phyloP scores from a whole-genome alignment of 1,140 invertebrate species.

The Lithobius niger region DNA sequence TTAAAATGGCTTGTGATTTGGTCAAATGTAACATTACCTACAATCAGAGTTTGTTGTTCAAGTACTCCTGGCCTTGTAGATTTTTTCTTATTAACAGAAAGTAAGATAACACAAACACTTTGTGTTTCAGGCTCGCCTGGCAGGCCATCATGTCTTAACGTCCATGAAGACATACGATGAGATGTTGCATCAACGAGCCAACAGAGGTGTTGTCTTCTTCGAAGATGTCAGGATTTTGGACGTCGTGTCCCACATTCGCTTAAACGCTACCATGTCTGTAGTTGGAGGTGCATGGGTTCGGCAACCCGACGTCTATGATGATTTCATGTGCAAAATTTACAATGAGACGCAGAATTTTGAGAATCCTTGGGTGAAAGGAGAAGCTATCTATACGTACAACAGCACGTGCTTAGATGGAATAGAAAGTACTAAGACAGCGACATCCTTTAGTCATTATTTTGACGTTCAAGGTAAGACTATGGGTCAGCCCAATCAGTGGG shows the following conservation, averaged over 20 bases:
- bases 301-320: neutral
- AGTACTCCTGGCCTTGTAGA: no score
- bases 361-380: neutral
- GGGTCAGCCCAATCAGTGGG: no score
- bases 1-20: no score
- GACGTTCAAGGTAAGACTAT: no score
- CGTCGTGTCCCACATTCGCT: neutral
- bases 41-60: no score
- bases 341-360: neutral
- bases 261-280: conserved; percentile 2
- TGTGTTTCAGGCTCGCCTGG: neutral
- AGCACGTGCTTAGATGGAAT: neutral
- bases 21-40: no score
- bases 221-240: neutral
- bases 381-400: neutral
- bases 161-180: neutral
- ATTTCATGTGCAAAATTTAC: neutral
- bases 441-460: neutral
- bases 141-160: neutral
- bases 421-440: neutral
- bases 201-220: neutral
- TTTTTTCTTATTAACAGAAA: no score
- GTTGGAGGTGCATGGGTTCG: neutral
- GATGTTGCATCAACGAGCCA: conserved; percentile 4
- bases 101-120: no score